Percentiles rank a stretch among this genome's conserved stretches.
Evolutionary conservation across 2,797 vertebrate genomes (phyloP).

Genomic region (Poeciliopsis presidionis): DNA sequence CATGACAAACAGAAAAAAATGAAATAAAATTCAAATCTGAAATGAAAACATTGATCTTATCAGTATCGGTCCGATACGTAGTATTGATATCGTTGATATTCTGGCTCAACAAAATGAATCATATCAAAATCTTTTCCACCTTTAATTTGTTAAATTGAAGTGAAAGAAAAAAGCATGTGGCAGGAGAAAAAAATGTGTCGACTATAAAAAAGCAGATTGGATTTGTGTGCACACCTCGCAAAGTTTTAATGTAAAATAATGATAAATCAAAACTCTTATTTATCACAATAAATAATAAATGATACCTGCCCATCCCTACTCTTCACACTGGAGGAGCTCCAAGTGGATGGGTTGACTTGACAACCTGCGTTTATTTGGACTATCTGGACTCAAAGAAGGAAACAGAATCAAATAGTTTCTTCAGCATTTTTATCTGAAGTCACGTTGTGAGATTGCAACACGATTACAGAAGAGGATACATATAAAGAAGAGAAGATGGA

Average conservation of each 20-base stretch:
- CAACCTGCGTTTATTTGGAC: background rate
- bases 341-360: background rate
- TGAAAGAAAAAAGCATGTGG: background rate
- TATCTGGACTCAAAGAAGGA: slow-evolving; percentile 6
- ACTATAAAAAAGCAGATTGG: background rate
- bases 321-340: too few species aligned
- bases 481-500: slow-evolving; percentile 27
- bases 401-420: slow-evolving; percentile 16
- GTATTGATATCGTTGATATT: too few species aligned
- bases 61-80: too few species aligned
- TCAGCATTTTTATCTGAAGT: slow-evolving; percentile 52
- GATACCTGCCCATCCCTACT: too few species aligned
- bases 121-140: background rate
- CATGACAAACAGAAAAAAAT: too few species aligned
- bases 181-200: background rate
- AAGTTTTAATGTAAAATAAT: too few species aligned
- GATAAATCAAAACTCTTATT: too few species aligned
- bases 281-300: too few species aligned
- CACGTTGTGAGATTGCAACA: slow-evolving; percentile 50
- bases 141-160: background rate
- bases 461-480: slow-evolving; percentile 17
- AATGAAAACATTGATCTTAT: too few species aligned
- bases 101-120: background rate
- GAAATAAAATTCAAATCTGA: too few species aligned
- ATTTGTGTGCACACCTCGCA: background rate